Evolutionary conservation across 2,888 invertebrate genomes (phyloP), one percentile per base, ranked within the genome.

Genomic region (Amphipoea lucens): DNA sequence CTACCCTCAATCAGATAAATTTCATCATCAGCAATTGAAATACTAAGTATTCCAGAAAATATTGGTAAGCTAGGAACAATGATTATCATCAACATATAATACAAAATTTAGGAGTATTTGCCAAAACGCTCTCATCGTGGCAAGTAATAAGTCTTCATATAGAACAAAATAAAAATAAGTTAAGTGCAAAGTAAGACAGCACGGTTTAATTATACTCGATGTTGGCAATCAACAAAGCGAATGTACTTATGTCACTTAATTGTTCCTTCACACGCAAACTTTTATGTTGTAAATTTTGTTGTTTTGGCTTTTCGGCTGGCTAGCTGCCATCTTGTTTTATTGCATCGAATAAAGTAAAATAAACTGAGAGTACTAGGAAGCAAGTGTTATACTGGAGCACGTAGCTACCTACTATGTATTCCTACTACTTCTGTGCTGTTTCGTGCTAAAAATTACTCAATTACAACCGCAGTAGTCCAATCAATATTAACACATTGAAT

Each of bases 211-310:
- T 88, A 87, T 72, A 84, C 82, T 83, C 88, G 86, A 87, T 88
- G 89, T 86, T 87, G 87, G 90, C 90, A 91, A 91, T 93, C 90
- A 93, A 91, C 92, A 88, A 89, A 90, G 90, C 86, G 89, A 89
- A 84, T 79, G 86, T 88, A 89, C 88, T 86, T 82, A 90, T 92
- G 93, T 93, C 93, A 91, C 91, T 83, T 92, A 93, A 94, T 93
- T 91, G 90, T 89, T 84, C 85, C 83, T 88, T 82, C 79, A 85
- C 94, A 94, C 92, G 94, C 94, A 74, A 93, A 90, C 89, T 90
- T 89, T 85, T 87, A 88, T 81, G 85, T 84, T 79, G 80, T 85
- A 83, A 90, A 90, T 88, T 83, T 81, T 81, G 84, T 83, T 83
- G 84, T 89, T 90, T 84, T 85, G 85, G 75, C 80, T 82, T 87